Evolutionary conservation across 2,888 invertebrate species (phyloP).

Genomic region (Ochropleura leucogaster): DNA sequence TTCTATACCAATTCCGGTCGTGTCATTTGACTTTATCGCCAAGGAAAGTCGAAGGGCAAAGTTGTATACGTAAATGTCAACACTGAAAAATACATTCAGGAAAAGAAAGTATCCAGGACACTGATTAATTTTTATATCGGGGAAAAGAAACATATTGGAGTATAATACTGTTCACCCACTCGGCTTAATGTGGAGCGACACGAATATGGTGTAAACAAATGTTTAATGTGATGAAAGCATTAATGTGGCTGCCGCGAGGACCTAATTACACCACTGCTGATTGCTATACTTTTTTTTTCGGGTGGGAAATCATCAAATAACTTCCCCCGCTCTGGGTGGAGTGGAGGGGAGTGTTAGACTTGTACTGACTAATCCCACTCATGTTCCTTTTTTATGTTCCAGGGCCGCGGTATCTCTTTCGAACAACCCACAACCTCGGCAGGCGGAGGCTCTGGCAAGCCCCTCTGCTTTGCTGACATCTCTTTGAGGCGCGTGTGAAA

Average conservation of each 20-base stretch:
- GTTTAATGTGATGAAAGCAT: slow-evolving; percentile 26
- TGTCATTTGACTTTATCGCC: no score
- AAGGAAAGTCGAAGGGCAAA: background rate
- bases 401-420: no score
- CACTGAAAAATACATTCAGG: background rate
- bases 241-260: slow-evolving; percentile 21
- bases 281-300: background rate
- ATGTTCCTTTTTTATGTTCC: no score
- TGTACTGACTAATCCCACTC: no score
- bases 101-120: slow-evolving; percentile 5
- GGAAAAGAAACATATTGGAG: slow-evolving; percentile 25
- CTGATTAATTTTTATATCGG: slow-evolving; percentile 17
- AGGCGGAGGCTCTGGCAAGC: no score
- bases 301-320: no score
- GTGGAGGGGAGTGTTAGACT: no score
- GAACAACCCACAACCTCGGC: no score
- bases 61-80: background rate
- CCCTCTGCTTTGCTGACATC: no score
- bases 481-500: no score
- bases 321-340: no score
- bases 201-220: slow-evolving; percentile 29
- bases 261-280: slow-evolving; percentile 31
- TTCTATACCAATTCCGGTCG: no score
- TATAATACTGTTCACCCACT: slow-evolving; percentile 31
- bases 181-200: slow-evolving; percentile 24